A percentile compares a stretch with the other conserved stretches of the same genome.
These are phyloP conservation scores for Malurus alboscapulatus DNA, from an alignment of 2,113 vertebrate genomes.

Conservation along the genomic window DNA sequence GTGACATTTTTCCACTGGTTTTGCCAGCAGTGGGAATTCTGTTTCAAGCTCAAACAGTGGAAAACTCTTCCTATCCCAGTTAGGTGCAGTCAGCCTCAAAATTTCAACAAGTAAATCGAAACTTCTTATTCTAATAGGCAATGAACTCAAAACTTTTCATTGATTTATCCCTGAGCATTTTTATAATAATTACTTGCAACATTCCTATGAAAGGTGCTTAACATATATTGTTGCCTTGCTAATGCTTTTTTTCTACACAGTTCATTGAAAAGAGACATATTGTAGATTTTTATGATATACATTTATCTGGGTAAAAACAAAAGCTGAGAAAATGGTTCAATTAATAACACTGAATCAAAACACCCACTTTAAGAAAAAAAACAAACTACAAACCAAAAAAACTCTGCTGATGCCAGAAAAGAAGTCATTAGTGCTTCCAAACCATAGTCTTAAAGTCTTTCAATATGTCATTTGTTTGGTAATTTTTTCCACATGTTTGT, in stretches of 20 bases:
- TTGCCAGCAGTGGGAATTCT: slow-evolving; percentile 10
- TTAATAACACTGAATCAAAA: not conserved
- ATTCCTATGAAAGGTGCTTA: not conserved
- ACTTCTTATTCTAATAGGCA: not conserved
- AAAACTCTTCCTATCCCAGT: not conserved
- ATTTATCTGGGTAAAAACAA: slow-evolving; percentile 9
- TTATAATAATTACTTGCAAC: not conserved
- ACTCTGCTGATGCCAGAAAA: not conserved
- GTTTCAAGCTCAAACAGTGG: not conserved
- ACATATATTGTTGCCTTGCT: not conserved
- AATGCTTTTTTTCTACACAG: not conserved
- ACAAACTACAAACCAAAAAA: too few relatives aligned
- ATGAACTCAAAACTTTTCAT: not conserved
- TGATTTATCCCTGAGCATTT: not conserved
- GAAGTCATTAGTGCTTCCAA: slow-evolving; percentile 21
- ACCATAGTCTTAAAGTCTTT: not conserved
- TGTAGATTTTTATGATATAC: not conserved
- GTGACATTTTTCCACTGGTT: not conserved
- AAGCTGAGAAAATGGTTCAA: not conserved
- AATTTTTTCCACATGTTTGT: slow-evolving; percentile 20
- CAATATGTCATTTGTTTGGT: not conserved
- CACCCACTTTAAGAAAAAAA: not conserved
- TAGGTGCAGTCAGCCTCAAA: not conserved
- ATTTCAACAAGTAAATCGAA: not conserved
- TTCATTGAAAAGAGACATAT: not conserved